Conservation (phyloP, 2,888 invertebrate species). For the Acrobasis suavella region DNA sequence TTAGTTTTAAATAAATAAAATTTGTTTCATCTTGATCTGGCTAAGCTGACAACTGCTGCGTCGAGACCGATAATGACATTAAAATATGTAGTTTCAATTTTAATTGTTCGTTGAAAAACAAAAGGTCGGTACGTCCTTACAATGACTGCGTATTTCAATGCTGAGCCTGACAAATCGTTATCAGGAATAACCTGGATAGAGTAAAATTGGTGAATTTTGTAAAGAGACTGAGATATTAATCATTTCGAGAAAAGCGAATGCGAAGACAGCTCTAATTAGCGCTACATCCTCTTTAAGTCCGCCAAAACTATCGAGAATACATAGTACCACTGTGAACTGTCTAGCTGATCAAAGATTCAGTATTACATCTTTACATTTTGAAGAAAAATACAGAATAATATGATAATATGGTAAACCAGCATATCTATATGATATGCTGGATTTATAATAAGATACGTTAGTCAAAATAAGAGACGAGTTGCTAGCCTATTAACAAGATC, state of each 20-base stretch:
- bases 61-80: no score
- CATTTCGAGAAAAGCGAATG: constrained; percentile 15
- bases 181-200: constrained; percentile 4
- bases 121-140: background rate
- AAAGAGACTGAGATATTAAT: constrained; percentile 13
- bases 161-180: background rate
- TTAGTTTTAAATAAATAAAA: no score
- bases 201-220: constrained; percentile 8
- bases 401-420: no score
- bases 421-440: no score
- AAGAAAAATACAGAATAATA: no score
- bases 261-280: constrained; percentile 19
- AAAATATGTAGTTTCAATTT: background rate
- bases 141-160: background rate
- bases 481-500: no score
- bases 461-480: no score
- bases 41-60: no score
- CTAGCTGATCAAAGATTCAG: background rate
- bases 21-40: no score
- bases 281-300: constrained; percentile 11
- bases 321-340: background rate
- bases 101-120: background rate
- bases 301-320: background rate
- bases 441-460: no score
- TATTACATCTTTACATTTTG: background rate